Evolutionary conservation across 2,113 vertebrate species (phyloP).

Genomic region (Fulica atra): DNA sequence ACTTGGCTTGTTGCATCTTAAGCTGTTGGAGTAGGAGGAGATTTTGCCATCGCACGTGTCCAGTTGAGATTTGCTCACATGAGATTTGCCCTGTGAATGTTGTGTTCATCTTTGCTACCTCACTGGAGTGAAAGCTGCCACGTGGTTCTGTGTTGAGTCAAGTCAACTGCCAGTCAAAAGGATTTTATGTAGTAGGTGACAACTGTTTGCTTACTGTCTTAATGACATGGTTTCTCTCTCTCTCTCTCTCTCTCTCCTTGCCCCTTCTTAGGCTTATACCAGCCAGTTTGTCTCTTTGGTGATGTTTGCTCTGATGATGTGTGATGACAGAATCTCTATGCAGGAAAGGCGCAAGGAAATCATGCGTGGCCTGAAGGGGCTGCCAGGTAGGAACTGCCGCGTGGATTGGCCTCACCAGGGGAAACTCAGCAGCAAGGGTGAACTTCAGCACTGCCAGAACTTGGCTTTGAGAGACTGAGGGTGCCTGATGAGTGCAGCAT

Average conservation of each 20-base stretch:
- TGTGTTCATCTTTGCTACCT: rapidly evolving
- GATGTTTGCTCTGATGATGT: slow-evolving; percentile 98
- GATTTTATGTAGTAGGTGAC: rapidly evolving
- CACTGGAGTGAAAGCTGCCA: neutral
- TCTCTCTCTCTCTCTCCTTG: neutral
- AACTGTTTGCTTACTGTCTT: rapidly evolving
- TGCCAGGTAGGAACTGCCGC: slow-evolving; percentile 83
- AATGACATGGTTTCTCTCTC: neutral
- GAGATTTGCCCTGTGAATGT: neutral
- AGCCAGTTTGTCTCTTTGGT: slow-evolving; percentile 97
- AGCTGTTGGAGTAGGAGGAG: neutral
- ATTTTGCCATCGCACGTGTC: rapidly evolving
- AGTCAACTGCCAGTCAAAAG: neutral
- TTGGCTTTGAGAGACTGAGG: neutral
- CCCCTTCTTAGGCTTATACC: slow-evolving; percentile 85
- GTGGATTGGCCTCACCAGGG: rapidly evolving
- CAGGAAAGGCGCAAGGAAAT: slow-evolving; percentile 95
- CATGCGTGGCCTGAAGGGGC: slow-evolving; percentile 87
- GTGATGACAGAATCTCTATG: slow-evolving; percentile 95
- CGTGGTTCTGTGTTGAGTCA: rapidly evolving
- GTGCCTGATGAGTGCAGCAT: rapidly evolving
- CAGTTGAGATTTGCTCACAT: rapidly evolving
- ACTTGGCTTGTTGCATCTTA: neutral
- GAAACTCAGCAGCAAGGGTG: rapidly evolving
- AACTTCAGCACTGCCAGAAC: neutral